Conservation (phyloP, 2,797 vertebrate species). For the Prionace glauca region DNA sequence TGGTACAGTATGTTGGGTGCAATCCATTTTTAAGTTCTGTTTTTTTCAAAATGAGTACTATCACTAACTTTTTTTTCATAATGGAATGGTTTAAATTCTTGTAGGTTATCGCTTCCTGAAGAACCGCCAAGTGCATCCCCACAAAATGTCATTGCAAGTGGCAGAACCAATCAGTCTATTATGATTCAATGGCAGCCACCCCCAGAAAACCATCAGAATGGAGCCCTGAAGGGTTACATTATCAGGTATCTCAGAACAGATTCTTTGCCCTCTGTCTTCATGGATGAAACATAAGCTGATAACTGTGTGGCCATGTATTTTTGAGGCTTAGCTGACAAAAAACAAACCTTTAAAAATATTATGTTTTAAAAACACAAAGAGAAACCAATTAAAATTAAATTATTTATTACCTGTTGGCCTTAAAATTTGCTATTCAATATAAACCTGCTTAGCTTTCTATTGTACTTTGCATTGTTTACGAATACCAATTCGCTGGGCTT, state of each 20-base stretch:
- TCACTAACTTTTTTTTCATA: background rate
- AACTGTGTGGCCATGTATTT: background rate
- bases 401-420: background rate
- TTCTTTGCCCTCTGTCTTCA: background rate
- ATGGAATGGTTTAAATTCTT: background rate
- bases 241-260: slow-evolving; percentile 64
- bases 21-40: background rate
- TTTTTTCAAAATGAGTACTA: background rate
- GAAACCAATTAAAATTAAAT: background rate
- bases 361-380: background rate
- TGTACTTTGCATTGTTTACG: background rate
- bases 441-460: too few species aligned
- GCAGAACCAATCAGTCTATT: slow-evolving; percentile 95
- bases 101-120: slow-evolving; percentile 83
- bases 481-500: background rate
- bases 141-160: slow-evolving; percentile 89
- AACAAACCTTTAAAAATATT: background rate
- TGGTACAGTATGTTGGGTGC: background rate
- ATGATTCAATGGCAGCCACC: slow-evolving; percentile 98
- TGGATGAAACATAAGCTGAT: background rate
- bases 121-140: slow-evolving; percentile 86
- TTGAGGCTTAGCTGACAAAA: background rate
- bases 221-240: slow-evolving; percentile 80
- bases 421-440: background rate
- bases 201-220: slow-evolving; percentile 88